Conservation (phyloP, 1,140 invertebrate genomes). For the Hyles euphorbiae region DNA sequence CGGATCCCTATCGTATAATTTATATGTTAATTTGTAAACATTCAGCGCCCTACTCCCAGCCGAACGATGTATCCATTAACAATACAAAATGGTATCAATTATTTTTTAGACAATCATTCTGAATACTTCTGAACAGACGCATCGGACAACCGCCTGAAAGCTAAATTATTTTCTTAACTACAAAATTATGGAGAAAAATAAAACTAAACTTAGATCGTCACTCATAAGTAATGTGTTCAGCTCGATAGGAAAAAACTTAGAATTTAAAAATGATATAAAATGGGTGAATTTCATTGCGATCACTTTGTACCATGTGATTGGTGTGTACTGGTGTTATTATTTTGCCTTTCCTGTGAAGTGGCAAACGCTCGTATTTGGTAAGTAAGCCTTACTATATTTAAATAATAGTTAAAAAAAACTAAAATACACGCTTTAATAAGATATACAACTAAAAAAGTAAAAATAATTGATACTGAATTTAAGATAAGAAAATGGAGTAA, state of each 20-base stretch:
- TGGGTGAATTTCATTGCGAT: conserved; percentile 50
- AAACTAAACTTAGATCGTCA: conserved; percentile 19
- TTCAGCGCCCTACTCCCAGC: no score
- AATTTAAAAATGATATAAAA: conserved; percentile 63
- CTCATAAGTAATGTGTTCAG: conserved; percentile 41
- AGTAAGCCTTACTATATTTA: conserved; percentile 10
- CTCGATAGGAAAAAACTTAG: conserved; percentile 48
- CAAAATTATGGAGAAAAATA: conserved; percentile 28
- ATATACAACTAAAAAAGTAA: no score
- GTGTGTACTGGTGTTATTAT: conserved; percentile 54
- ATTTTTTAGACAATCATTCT: neutral
- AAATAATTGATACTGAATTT: no score
- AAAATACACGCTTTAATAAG: no score
- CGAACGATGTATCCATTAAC: no score
- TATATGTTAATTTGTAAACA: no score
- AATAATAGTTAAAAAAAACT: no score
- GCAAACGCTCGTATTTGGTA: conserved; percentile 60
- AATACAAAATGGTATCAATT: no score
- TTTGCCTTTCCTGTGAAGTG: conserved; percentile 63
- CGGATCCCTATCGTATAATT: no score
- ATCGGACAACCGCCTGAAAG: neutral
- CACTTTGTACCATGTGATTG: conserved; percentile 48
- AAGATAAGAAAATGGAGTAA: no score
- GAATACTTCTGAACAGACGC: neutral
- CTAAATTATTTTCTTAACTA: neutral